phyloP scores from a whole-genome alignment of 2,888 invertebrate species.

The Ametastegia equiseti region DNA sequence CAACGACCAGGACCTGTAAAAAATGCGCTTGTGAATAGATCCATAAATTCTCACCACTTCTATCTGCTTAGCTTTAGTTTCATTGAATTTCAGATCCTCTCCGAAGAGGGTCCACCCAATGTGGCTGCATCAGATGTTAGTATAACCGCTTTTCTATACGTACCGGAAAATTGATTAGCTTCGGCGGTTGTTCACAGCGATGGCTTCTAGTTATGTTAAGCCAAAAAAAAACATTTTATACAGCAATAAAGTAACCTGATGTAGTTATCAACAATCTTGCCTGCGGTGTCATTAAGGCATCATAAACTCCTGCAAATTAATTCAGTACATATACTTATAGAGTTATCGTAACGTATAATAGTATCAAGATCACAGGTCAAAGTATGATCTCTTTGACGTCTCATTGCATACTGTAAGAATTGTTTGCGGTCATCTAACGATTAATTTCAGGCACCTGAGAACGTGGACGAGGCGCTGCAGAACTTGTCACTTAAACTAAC shows the following conservation, averaged over 20 bases:
- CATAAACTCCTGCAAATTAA: neutral
- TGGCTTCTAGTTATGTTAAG: too few relatives aligned
- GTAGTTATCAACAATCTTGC: too few relatives aligned
- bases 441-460: constrained; percentile 17
- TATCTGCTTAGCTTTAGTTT: neutral
- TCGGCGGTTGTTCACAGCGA: too few relatives aligned
- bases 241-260: too few relatives aligned
- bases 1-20: neutral
- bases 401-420: neutral
- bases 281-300: neutral
- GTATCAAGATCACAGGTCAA: neutral
- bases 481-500: neutral
- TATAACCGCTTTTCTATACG: neutral
- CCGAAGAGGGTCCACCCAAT: neutral
- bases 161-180: too few relatives aligned
- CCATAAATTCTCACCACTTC: neutral
- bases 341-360: neutral
- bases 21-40: neutral
- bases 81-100: constrained; percentile 23
- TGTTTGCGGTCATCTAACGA: neutral
- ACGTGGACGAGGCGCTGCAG: constrained; percentile 5
- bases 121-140: neutral
- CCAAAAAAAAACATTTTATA: too few relatives aligned
- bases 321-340: neutral
- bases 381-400: neutral